Conservation (phyloP, 1,140 invertebrate genomes). For the Panagrolaimus sp. region DNA sequence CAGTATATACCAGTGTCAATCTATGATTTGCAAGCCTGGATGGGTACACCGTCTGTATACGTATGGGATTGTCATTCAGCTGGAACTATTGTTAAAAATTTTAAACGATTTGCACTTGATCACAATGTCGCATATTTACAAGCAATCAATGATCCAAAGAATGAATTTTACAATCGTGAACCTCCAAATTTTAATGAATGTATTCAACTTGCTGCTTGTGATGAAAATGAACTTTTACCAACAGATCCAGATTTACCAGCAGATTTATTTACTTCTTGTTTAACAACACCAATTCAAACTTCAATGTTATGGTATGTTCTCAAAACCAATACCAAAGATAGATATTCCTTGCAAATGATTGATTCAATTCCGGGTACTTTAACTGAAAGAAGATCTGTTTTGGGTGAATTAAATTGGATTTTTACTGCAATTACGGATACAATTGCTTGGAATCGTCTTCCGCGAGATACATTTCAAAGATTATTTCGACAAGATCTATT, state of each 20-base stretch:
- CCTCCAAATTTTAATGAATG: constrained; percentile 66
- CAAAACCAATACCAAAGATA: constrained; percentile 38
- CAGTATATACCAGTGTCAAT: constrained; percentile 98
- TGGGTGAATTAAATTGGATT: constrained; percentile 98
- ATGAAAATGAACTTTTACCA: constrained; percentile 81
- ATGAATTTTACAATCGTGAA: constrained; percentile 19
- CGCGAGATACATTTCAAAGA: constrained; percentile 87
- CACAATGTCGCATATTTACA: neutral
- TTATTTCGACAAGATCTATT: constrained; percentile 92
- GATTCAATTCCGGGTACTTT: constrained; percentile 79
- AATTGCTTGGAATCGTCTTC: constrained; percentile 96
- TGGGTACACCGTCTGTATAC: constrained; percentile 96
- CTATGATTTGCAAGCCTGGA: constrained; percentile 96
- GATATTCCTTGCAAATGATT: constrained; percentile 60
- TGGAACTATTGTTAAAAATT: constrained; percentile 68
- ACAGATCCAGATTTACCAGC: constrained; percentile 97
- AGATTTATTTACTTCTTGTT: constrained; percentile 92
- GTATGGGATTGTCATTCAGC: constrained; percentile 99
- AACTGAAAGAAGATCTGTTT: constrained; percentile 88
- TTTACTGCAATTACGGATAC: constrained; percentile 99
- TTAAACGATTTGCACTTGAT: constrained; percentile 26
- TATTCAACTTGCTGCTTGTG: constrained; percentile 91
- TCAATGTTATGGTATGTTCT: constrained; percentile 74
- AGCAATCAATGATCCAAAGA: neutral
- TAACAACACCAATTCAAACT: constrained; percentile 95